phyloP scores from a whole-genome alignment of 64 coral and sea anemone species.

The Dendronephthya gigantea region DNA sequence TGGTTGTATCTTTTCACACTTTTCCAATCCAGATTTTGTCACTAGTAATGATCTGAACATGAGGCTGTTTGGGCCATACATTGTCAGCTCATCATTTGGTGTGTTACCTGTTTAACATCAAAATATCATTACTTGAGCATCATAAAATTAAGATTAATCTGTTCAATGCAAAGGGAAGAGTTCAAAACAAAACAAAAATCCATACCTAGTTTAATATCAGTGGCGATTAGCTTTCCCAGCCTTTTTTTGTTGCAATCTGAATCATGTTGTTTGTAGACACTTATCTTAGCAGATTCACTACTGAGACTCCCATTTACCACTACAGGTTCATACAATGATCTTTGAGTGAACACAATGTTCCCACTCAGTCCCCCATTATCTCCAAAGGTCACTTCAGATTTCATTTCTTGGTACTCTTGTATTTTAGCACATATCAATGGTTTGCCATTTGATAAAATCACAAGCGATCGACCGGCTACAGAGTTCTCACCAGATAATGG shows the following conservation, averaged over 20 bases:
- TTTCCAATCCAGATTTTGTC: slow-evolving; percentile 30
- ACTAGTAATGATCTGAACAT: slow-evolving; percentile 63
- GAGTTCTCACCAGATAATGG: slow-evolving; percentile 13
- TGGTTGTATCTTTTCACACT: slow-evolving; percentile 57
- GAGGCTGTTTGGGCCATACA: slow-evolving; percentile 76
- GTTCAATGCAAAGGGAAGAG: too few relatives aligned
- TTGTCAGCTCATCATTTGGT: slow-evolving; percentile 20
- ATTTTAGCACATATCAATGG: not conserved
- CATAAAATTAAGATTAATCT: not conserved
- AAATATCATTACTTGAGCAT: not conserved
- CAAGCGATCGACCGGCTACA: not conserved
- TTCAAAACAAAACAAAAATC: too few relatives aligned
- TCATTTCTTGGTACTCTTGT: not conserved
- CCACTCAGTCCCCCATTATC: not conserved
- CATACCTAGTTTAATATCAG: not conserved
- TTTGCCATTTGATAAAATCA: not conserved
- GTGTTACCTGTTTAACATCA: not conserved
- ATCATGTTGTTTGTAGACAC: not conserved
- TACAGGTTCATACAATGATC: not conserved
- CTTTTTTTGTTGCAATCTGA: not conserved
- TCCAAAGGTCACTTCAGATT: not conserved
- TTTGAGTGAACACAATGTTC: not conserved
- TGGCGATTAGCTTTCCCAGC: not conserved
- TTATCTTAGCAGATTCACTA: not conserved
- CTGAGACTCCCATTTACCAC: not conserved